Base-by-base conservation (phyloP, 1,140 invertebrate species). In the Daktulosphaira vitifoliae region DNA sequence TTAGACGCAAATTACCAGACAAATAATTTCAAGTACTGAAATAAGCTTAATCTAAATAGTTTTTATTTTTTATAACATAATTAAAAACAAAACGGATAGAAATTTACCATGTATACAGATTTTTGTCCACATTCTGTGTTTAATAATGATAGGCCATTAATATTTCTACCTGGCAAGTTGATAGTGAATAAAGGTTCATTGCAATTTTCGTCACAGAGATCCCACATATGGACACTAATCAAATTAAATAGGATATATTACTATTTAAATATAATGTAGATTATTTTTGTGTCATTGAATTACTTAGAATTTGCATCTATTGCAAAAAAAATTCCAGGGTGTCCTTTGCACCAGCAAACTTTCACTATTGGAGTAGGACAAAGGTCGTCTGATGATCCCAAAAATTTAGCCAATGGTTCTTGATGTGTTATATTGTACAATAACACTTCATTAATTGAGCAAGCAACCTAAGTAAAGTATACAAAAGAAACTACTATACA, bases 201-300 rank as follows among this genome's bases (percentile, higher is more conserved):
- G 5, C 4, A 3, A 2, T 5, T 13, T 0, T 62, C 25, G 13
- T 48, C 18, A 13, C 16, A 46, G 8, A 62, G 3, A 13, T 62
- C 56, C 56, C 56, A 62, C 16, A 46, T 0, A 13, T 62, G 42
- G 29, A 62, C 6, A 1, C 56, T 62, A 39, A 9, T 8, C 37
- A 18, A 42, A 15, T 6, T n/a, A 42, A 2, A 48, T 42, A 15
- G 4, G 44, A 33, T 11, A 33, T 33, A 6, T 5, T 2, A 3
- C 56, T 62, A 37, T 3, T 6, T 33, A 16, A 37, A 8, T 9
- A 22, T 20, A 1, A 42, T 22, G 15, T 5, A 16, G 25, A 18
- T 26, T 51, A 9, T 25, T 3, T 18, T 25, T 1, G 23, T 3
- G 15, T 26, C 7, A 39, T 23, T 11, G 15, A 13, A 9, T 20